Evolutionary conservation across 2,797 vertebrate species (phyloP), one percentile per base, ranked within the genome.

Genomic region (Denticeps clupeoides): DNA sequence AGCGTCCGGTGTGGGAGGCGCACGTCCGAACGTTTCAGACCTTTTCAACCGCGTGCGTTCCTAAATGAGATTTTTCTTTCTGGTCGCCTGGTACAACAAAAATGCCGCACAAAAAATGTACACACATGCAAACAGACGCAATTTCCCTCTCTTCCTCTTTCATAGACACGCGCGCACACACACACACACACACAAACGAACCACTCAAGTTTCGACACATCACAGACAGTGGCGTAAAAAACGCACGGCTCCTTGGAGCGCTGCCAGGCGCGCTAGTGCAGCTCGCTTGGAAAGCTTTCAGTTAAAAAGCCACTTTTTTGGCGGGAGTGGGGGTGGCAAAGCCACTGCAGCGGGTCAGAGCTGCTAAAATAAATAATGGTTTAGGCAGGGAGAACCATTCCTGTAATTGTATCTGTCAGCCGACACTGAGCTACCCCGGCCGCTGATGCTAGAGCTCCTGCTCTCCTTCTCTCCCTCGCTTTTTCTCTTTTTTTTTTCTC

Each of bases 371-470:
- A 68, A 78, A 71, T 66, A 69, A 51, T 59, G 63, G 52, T 64
- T 72, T 59, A 37, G 56, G 58, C 42, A 45, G 25, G 57, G 55
- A 65, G 73, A 71, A 67, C 32, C 41, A 72, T 77, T 82, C 72
- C 78, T 82, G 77, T 85, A 83, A 82, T 82, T 82, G 82, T 80
- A 79, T 82, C 79, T 81, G 82, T 83, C 78, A 82, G 79, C 77
- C 64, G 77, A 82, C 79, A 82, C 81, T 52, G 45, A 76, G 75
- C 70, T 73, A 69, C 69, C 76, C 56, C 64, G 72, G 70, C 75
- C 65, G 68, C 70, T 72, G 66, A 64, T 51, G 65, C 58, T 74
- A 64, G 33, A 1, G 33, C 43, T 47, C 47, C 55, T 51, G 51
- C 29, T 37, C 47, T 24, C 31, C 22, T 45, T 38, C 24, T 25